phyloP scores from a whole-genome alignment of 1,140 invertebrate species.

The Eriocheir sinensis region DNA sequence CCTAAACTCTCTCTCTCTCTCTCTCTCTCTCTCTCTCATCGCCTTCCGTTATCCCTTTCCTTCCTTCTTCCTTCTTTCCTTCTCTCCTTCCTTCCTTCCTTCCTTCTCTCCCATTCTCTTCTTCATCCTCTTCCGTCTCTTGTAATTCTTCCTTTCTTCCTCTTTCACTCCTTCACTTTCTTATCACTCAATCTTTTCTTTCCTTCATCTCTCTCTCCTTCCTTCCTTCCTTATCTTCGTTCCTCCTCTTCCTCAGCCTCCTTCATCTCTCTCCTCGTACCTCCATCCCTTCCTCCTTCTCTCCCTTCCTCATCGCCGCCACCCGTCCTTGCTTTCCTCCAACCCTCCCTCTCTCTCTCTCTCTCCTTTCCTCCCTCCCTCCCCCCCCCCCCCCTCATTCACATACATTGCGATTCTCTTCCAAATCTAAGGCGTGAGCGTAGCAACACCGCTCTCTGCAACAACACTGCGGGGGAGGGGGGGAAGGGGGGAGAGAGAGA shows the following conservation, averaged over 20 bases:
- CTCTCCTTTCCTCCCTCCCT: neutral
- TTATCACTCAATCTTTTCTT: neutral
- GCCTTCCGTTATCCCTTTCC: neutral
- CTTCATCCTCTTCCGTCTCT: neutral
- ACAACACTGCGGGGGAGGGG: neutral
- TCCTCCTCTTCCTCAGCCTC: neutral
- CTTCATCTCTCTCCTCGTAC: neutral
- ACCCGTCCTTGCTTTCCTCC: neutral
- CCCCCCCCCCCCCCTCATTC: neutral
- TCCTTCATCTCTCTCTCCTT: neutral
- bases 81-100: neutral
- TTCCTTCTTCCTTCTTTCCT: neutral
- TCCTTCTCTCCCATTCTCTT: neutral
- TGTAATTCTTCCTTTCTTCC: too few species aligned
- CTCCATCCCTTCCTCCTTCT: neutral
- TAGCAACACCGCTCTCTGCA: too few species aligned
- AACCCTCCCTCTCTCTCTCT: neutral
- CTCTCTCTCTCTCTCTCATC: neutral
- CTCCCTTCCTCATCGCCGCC: neutral
- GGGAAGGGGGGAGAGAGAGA: slow-evolving; percentile 31
- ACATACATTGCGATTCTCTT: neutral
- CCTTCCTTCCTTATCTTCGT: neutral
- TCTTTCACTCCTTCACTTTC: neutral
- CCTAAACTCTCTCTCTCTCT: slow-evolving; percentile 27
- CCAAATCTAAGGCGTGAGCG: neutral